Conservation (phyloP, 2,797 vertebrate genomes). For the Sebastes hubbsi region DNA sequence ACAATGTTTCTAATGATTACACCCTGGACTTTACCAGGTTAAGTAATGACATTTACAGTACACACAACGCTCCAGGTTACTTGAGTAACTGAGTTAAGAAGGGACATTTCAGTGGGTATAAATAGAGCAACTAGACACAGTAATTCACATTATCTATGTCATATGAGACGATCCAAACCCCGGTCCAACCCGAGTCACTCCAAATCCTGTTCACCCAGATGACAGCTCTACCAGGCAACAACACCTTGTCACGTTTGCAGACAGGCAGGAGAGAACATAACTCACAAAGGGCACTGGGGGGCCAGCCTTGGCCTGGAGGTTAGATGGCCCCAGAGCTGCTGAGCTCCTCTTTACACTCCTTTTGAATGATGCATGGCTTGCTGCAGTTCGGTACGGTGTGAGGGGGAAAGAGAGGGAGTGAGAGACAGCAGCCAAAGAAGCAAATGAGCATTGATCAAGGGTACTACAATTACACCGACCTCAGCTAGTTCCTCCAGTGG, state of each 20-base stretch:
- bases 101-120: background rate
- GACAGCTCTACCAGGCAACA: slow-evolving; percentile 33
- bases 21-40: background rate
- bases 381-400: slow-evolving; percentile 29
- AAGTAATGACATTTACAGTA: slow-evolving; percentile 27
- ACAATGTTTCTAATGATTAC: slow-evolving; percentile 16
- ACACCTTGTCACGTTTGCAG: slow-evolving; percentile 45
- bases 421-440: slow-evolving; percentile 56
- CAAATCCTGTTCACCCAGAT: slow-evolving; percentile 8
- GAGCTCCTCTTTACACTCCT: slow-evolving; percentile 58
- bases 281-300: slow-evolving; percentile 52
- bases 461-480: slow-evolving; percentile 75
- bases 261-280: slow-evolving; percentile 46
- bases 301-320: slow-evolving; percentile 61
- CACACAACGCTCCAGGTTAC: slow-evolving; percentile 3
- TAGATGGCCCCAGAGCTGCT: slow-evolving; percentile 56
- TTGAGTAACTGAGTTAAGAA: slow-evolving; percentile 18
- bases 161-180: slow-evolving; percentile 7
- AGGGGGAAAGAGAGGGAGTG: slow-evolving; percentile 26
- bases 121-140: background rate
- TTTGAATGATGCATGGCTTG: slow-evolving; percentile 77
- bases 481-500: slow-evolving; percentile 65
- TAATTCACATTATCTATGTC: slow-evolving; percentile 22
- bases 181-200: background rate
- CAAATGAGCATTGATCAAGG: slow-evolving; percentile 81